Conservation (phyloP, 2,888 invertebrate genomes). For the Bruchidius siliquastri region DNA sequence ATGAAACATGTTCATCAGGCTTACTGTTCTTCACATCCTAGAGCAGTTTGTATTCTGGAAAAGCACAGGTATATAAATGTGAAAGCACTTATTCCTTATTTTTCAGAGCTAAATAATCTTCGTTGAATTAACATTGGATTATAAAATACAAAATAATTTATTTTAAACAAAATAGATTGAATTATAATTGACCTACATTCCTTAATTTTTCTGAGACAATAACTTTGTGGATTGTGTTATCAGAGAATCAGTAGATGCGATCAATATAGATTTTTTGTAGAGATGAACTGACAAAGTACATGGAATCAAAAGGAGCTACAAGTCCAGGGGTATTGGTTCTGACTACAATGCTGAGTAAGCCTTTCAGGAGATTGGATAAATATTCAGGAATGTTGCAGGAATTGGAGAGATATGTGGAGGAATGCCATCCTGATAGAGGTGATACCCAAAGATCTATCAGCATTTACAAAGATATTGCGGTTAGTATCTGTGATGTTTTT, state of each 20-base stretch:
- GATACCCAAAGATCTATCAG: slow-evolving; percentile 93
- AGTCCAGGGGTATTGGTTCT: slow-evolving; percentile 83
- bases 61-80: slow-evolving; percentile 88
- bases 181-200: not conserved
- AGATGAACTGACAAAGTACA: slow-evolving; percentile 77
- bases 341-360: slow-evolving; percentile 90
- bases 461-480: slow-evolving; percentile 92
- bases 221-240: not conserved
- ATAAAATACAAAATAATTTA: too few relatives aligned
- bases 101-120: too few relatives aligned
- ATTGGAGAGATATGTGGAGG: slow-evolving; percentile 91
- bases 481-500: slow-evolving; percentile 48
- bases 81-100: too few relatives aligned
- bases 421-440: slow-evolving; percentile 91
- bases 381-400: slow-evolving; percentile 94
- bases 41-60: slow-evolving; percentile 89
- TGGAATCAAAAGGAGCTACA: slow-evolving; percentile 83
- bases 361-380: slow-evolving; percentile 91
- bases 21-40: slow-evolving; percentile 92
- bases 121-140: too few relatives aligned
- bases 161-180: too few relatives aligned
- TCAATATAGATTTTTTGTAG: slow-evolving; percentile 46
- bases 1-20: slow-evolving; percentile 79
- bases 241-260: too few relatives aligned
- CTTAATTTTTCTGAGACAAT: not conserved